Conservation (phyloP, 53 echinoderm and acorn worm species). For the Mesocentrotus franciscanus region DNA sequence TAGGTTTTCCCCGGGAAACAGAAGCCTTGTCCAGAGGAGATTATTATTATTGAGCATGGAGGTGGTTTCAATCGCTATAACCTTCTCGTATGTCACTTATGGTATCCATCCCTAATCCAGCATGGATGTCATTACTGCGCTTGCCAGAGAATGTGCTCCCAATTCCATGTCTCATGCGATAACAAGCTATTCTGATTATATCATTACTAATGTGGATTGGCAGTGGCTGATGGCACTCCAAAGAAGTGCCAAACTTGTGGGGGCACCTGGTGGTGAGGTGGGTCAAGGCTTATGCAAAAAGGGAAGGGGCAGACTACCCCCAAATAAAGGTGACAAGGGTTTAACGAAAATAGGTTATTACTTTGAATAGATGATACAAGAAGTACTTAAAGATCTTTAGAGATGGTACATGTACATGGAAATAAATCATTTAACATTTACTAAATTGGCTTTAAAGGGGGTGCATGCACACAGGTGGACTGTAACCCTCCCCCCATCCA, state of each 20-base stretch:
- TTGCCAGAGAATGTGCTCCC: constrained; percentile 16
- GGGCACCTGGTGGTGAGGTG: neutral
- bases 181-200: neutral
- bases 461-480: no score
- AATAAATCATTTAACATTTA: no score
- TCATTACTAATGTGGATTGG: neutral
- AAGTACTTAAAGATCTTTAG: no score
- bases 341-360: no score
- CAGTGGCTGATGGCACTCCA: neutral
- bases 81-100: neutral
- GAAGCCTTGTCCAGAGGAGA: neutral
- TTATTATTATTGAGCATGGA: neutral
- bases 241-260: neutral
- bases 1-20: neutral
- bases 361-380: no score
- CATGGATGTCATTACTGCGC: constrained; percentile 1
- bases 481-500: no score
- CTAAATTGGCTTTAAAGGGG: no score
- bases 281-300: no score
- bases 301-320: no score
- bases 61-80: neutral
- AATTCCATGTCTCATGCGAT: neutral
- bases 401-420: no score
- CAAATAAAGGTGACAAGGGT: no score
- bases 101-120: neutral